These are phyloP conservation scores for Halocaridina rubra DNA, from an alignment of 2,888 invertebrate species.

Conservation along the genomic window DNA sequence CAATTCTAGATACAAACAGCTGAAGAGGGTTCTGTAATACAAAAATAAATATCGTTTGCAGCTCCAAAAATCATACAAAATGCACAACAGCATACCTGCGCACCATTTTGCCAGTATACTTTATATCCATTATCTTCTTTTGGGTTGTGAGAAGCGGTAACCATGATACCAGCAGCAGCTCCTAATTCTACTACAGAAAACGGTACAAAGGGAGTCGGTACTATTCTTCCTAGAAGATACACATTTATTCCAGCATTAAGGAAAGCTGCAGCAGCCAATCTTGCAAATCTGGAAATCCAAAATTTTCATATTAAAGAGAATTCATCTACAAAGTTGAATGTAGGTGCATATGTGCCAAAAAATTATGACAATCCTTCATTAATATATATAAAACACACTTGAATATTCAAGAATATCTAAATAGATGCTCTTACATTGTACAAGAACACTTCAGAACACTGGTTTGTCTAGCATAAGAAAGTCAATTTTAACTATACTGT, in stretches of 20 bases:
- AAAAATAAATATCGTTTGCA: too few relatives aligned
- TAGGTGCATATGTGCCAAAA: too few relatives aligned
- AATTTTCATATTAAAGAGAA: background rate
- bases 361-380: too few relatives aligned
- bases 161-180: constrained; percentile 89
- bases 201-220: constrained; percentile 94
- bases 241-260: constrained; percentile 81
- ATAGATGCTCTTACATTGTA: too few relatives aligned
- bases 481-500: too few relatives aligned
- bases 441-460: too few relatives aligned
- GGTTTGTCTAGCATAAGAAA: too few relatives aligned
- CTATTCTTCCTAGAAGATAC: constrained; percentile 81
- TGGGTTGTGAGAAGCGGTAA: constrained; percentile 96
- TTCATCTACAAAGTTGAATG: background rate
- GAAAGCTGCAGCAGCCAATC: constrained; percentile 78
- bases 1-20: too few relatives aligned
- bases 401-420: too few relatives aligned
- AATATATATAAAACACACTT: too few relatives aligned
- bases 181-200: constrained; percentile 81
- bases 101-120: constrained; percentile 95
- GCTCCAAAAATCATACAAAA: too few relatives aligned
- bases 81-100: constrained; percentile 74
- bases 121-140: constrained; percentile 97
- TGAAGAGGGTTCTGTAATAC: too few relatives aligned
- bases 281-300: constrained; percentile 50